Conservation (phyloP, 2,113 vertebrate genomes). For the Microcebus lehilahytsara region DNA sequence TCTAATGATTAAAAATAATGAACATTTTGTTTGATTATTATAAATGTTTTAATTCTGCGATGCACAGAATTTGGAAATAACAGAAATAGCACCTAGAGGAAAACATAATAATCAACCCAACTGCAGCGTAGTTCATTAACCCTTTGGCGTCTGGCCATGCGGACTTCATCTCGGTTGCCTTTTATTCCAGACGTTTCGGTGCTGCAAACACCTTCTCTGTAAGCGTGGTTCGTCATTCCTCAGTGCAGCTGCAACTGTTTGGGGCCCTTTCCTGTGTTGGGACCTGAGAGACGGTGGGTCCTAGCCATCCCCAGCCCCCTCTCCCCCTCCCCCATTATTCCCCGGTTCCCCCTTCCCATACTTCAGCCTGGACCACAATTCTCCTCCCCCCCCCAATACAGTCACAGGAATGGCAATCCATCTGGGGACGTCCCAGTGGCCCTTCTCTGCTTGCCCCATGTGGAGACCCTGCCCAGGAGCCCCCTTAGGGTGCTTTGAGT, state of each 20-base stretch:
- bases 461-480: not conserved
- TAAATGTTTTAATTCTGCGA: constrained; percentile 42
- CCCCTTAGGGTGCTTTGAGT: not conserved
- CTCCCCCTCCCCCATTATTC: not conserved
- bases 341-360: not conserved
- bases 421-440: not conserved
- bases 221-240: not conserved
- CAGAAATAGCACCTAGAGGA: not conserved
- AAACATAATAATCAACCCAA: not conserved
- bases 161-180: constrained; percentile 21
- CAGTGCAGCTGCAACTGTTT: not conserved
- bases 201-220: not conserved
- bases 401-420: not conserved
- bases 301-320: not conserved
- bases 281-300: not conserved
- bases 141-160: not conserved
- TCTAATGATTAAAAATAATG: constrained; percentile 51
- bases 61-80: constrained; percentile 35
- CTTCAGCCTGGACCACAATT: not conserved
- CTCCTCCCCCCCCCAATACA: not conserved
- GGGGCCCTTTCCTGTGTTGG: not conserved
- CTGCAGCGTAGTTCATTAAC: constrained; percentile 34
- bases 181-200: not conserved
- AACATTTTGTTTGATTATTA: constrained; percentile 26
- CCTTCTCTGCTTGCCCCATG: not conserved